These are phyloP conservation scores for Lycodopsis pacificus DNA, from an alignment of 2,797 vertebrate species.

Conservation along the genomic window DNA sequence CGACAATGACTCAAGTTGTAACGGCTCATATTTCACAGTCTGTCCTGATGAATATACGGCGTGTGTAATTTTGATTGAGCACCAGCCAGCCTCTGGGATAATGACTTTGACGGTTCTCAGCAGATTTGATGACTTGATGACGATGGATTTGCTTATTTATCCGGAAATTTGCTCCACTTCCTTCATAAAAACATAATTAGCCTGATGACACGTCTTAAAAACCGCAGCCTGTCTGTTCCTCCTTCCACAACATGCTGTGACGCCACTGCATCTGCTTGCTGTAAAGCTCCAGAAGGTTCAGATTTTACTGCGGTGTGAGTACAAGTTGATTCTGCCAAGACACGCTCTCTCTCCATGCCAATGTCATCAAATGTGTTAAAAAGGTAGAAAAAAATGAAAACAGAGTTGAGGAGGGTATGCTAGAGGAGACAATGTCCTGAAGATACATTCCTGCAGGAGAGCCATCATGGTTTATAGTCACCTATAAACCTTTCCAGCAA, in stretches of 20 bases:
- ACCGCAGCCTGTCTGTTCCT: slow-evolving; percentile 13
- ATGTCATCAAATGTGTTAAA: slow-evolving; percentile 51
- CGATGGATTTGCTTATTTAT: slow-evolving; percentile 83
- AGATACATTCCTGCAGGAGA: slow-evolving; percentile 68
- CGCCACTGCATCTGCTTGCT: slow-evolving; percentile 32
- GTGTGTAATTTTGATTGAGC: slow-evolving; percentile 86
- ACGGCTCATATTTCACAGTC: slow-evolving; percentile 81
- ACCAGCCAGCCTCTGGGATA: slow-evolving; percentile 77
- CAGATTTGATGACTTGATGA: slow-evolving; percentile 84
- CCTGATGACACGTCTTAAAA: slow-evolving; percentile 73
- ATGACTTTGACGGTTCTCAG: slow-evolving; percentile 82
- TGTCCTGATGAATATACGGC: slow-evolving; percentile 83
- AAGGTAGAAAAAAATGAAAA: slow-evolving; percentile 66
- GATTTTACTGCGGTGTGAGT: slow-evolving; percentile 63
- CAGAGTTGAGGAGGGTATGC: slow-evolving; percentile 42
- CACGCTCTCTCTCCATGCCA: slow-evolving; percentile 44
- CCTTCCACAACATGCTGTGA: slow-evolving; percentile 22
- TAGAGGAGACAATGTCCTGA: slow-evolving; percentile 68
- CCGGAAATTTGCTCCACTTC: slow-evolving; percentile 76
- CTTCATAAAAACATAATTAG: slow-evolving; percentile 81
- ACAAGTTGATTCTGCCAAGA: slow-evolving; percentile 70
- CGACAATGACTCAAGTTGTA: slow-evolving; percentile 79
- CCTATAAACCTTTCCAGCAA: slow-evolving; percentile 77
- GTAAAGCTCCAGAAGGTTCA: slow-evolving; percentile 44
- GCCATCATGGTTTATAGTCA: slow-evolving; percentile 76